Evolutionary conservation across 2,113 vertebrate species (phyloP), one percentile per base, ranked within the genome.

Genomic region (Genyomyrus donnyi): DNA sequence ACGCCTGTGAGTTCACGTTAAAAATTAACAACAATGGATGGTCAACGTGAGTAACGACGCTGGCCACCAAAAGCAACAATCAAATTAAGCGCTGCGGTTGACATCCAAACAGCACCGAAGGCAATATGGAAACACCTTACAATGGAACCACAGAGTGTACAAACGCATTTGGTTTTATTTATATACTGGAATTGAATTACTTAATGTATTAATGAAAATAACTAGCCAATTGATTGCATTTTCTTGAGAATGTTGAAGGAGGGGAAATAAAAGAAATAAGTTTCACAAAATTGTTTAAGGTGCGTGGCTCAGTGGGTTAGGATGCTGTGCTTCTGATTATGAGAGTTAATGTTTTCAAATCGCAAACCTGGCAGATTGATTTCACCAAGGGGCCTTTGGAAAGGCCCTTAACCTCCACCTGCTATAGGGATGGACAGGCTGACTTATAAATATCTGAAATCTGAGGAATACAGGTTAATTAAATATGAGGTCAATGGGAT

Each of bases 191-290:
- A 42, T 48, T 10, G 17, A 85, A 9, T 85, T 24, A 48, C 48
- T 50, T 86, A 31, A 85, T 46, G 17, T 48, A 42, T 85, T 85
- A 10, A 85, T 53, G 6, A 88, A 88, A 88, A 88, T 88, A 84
- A 91, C 92, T 93, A 93, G 94, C 92, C 92, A 94, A 93, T 92
- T 90, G 24, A 74, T 94, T 93, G 94, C 93, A 92, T 93, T 90
- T 89, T 85, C 11, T 91, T 90, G 89, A 91, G 91, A 74, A 91
- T 91, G 90, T 27, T 80, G 89, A 62, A 91, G 86, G 58, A 49
- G 19, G 8, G 1, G 8, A 62, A 74, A 77, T 39, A 74, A 35
- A 74, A 80, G 7, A 21, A 42, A 45, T 89, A 24, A 58, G 21
- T 77, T 80, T 27, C 86, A 87, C 70, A 48, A 62, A 91, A 49